A percentile compares a stretch with the other conserved stretches of the same genome.
Evolutionary conservation across 2,797 vertebrate genomes (phyloP).

Genomic region (Cheirogaleus major): DNA sequence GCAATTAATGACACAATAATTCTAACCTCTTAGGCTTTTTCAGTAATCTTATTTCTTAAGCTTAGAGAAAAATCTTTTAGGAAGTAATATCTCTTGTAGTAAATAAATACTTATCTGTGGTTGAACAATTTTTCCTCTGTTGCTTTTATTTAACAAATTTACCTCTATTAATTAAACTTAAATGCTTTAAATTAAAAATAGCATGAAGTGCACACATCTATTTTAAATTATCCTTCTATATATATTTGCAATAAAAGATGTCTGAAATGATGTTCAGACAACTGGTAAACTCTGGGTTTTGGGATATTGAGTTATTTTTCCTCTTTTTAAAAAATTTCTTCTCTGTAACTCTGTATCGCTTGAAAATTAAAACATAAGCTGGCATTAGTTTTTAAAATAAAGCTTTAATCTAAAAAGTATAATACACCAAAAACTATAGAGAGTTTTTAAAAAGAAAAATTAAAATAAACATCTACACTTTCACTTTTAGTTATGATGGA

Average conservation of each 20-base stretch:
- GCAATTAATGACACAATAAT: not conserved
- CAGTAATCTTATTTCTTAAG: slow-evolving; percentile 6
- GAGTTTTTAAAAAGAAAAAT: not conserved
- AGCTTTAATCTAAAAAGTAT: not conserved
- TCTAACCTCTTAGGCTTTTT: not conserved
- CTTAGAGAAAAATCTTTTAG: slow-evolving; percentile 5
- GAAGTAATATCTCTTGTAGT: not conserved
- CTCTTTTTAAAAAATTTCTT: not conserved
- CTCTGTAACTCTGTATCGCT: not conserved
- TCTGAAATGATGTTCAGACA: slow-evolving; percentile 11
- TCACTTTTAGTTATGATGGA: not conserved
- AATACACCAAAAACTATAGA: not conserved
- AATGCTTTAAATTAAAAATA: slow-evolving; percentile 5
- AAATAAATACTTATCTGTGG: not conserved
- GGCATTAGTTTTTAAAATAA: not conserved
- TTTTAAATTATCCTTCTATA: slow-evolving; percentile 14
- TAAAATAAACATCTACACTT: not conserved
- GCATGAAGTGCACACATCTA: not conserved
- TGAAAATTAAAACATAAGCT: slow-evolving; percentile 29
- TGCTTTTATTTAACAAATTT: slow-evolving; percentile 2
- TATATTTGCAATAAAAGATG: not conserved
- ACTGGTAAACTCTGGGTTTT: not conserved
- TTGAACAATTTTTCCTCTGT: not conserved
- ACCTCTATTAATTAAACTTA: slow-evolving; percentile 1
- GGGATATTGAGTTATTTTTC: not conserved